Conservation (phyloP, 2,113 vertebrate species). For the Cygnus buccinator region DNA sequence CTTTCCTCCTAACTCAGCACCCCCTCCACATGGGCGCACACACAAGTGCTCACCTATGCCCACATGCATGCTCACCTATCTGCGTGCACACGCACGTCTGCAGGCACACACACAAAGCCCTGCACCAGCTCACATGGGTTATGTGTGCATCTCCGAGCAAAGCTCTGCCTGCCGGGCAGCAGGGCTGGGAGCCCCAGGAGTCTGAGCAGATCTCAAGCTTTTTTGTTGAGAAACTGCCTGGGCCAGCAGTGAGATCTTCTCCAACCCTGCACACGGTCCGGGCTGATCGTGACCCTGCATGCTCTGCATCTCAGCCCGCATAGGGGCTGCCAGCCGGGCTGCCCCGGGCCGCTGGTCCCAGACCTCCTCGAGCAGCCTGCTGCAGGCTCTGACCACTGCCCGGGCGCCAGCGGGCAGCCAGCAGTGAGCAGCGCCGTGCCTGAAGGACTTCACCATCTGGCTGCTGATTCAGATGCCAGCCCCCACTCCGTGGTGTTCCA, state of each 20-base stretch:
- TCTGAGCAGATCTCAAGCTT: not conserved
- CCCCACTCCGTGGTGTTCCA: not conserved
- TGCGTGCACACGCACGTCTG: not conserved
- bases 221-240: not conserved
- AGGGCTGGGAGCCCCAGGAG: not conserved
- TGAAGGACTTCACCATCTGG: conserved; percentile 1
- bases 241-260: not conserved
- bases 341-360: rapidly evolving
- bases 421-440: not conserved
- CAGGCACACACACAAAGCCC: not conserved
- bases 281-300: rapidly evolving
- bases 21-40: not conserved
- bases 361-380: rapidly evolving
- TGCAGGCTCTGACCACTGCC: not conserved
- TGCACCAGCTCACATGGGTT: not conserved
- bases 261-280: not conserved
- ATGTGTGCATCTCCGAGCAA: not conserved
- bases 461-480: not conserved
- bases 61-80: not conserved
- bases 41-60: not conserved
- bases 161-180: no score
- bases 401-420: rapidly evolving
- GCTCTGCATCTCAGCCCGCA: not conserved
- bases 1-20: not conserved
- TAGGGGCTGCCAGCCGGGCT: rapidly evolving